Evolutionary conservation across 2,888 invertebrate genomes (phyloP).

Genomic region (Calameuta filiformis): DNA sequence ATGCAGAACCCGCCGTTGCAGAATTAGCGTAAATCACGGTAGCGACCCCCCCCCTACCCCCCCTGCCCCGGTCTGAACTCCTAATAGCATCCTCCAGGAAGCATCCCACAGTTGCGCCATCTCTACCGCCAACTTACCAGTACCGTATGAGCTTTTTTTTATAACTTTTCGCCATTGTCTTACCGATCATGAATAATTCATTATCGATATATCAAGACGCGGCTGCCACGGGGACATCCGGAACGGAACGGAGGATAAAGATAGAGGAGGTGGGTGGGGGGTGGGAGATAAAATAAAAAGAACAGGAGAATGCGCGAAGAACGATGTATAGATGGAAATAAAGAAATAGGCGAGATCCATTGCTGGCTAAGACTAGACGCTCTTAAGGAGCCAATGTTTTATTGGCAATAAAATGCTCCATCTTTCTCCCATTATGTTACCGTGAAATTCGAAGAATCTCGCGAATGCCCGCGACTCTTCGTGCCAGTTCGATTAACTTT

Average conservation of each 20-base stretch:
- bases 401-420: not conserved
- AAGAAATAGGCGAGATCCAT: not conserved
- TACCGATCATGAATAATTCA: conserved; percentile 47
- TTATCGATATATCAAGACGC: conserved; percentile 34
- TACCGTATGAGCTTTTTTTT: not conserved
- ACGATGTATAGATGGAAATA: not conserved
- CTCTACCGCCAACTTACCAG: not conserved
- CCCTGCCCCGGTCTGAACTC: not conserved
- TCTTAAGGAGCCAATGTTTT: not conserved
- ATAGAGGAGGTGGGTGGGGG: not conserved
- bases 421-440: not conserved
- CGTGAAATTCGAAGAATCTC: not conserved
- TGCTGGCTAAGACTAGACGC: not conserved
- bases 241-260: not conserved
- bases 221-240: not conserved
- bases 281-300: not conserved
- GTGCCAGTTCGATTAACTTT: not conserved
- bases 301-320: not conserved
- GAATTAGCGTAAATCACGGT: conserved; percentile 57
- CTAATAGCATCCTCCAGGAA: not conserved
- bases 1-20: not conserved
- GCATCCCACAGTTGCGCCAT: not conserved
- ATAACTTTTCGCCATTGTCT: not conserved
- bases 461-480: not conserved
- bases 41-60: conserved; percentile 7